Evolutionary conservation across 2,797 vertebrate species (phyloP), one percentile per base, ranked within the genome.

Genomic region (Mastacembelus armatus): DNA sequence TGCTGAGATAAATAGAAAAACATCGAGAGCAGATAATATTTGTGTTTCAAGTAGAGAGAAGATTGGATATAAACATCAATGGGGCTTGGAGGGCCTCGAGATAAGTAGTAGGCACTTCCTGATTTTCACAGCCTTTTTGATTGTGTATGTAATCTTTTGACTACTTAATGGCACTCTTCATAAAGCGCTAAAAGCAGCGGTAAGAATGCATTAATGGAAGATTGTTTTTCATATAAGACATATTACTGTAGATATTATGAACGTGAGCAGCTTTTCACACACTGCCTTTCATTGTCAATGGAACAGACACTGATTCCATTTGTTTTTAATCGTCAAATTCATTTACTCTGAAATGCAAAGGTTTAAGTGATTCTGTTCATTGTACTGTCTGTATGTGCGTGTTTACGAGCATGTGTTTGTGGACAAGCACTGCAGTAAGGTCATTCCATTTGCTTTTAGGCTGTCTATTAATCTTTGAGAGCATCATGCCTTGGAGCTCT

Each of bases 391-490:
- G 39, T 21, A 24, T 60, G 21, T 27, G 22, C 42, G 35, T 22
- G 4, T 18, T 2, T 40, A 21, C 4, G 35, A 57, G 21, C 1
- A 10, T 66, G 43, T 64, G 49, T 54, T 24, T 32, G 26, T 44
- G 26, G 50, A 14, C 30, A 27, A 6, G 40, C 43, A 5, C 10
- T 42, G 38, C 60, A 74, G 29, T 80, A 54, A 73, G 79, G 74
- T 78, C 74, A 68, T 67, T 70, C 24, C 19, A 32, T 68, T 84
- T 78, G 77, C 77, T 67, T 69, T 59, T 40, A 50, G 68, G 65
- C 62, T 58, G 27, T 72, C 74, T 60, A 43, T 83, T 85, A 86
- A 79, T 85, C 60, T 62, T 64, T 72, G 63, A 65, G 59, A 71
- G 68, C 26, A 9, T 29, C 2, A 43, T 19, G 22, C 61, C 60